These are phyloP conservation scores for Microcebus griseorufus DNA, from an alignment of 2,113 vertebrate species.

Conservation along the genomic window DNA sequence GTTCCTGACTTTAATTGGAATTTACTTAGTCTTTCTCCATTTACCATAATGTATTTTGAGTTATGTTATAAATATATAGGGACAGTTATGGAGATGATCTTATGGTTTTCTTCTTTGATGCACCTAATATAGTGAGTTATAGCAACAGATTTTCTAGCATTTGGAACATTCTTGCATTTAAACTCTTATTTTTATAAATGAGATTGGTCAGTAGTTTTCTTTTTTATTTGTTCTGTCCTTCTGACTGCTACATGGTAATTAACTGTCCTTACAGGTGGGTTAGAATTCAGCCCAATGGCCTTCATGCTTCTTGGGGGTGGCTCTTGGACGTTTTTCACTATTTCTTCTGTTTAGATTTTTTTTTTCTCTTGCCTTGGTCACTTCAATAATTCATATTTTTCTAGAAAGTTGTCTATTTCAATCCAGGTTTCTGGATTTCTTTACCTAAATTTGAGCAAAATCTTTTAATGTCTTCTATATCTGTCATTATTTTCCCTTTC, in stretches of 20 bases:
- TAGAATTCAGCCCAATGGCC: too few species aligned
- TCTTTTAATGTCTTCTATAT: neutral
- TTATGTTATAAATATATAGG: neutral
- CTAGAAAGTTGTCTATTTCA: neutral
- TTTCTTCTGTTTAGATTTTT: neutral
- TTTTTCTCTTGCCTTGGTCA: neutral
- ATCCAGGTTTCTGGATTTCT: neutral
- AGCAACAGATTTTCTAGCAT: neutral
- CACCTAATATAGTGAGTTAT: neutral
- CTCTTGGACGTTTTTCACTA: neutral
- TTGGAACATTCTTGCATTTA: neutral
- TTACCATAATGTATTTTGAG: neutral
- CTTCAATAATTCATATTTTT: neutral
- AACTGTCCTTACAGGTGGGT: too few species aligned
- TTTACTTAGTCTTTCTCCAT: neutral
- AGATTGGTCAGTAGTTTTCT: neutral
- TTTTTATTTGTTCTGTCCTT: neutral
- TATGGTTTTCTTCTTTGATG: neutral
- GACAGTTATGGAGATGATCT: neutral
- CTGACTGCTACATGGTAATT: neutral
- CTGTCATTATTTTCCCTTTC: neutral
- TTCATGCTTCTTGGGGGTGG: too few species aligned
- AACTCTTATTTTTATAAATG: neutral
- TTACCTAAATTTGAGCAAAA: neutral
- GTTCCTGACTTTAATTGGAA: neutral